Base-by-base conservation (phyloP, 2,797 vertebrate genomes). In the Manis javanica region DNA sequence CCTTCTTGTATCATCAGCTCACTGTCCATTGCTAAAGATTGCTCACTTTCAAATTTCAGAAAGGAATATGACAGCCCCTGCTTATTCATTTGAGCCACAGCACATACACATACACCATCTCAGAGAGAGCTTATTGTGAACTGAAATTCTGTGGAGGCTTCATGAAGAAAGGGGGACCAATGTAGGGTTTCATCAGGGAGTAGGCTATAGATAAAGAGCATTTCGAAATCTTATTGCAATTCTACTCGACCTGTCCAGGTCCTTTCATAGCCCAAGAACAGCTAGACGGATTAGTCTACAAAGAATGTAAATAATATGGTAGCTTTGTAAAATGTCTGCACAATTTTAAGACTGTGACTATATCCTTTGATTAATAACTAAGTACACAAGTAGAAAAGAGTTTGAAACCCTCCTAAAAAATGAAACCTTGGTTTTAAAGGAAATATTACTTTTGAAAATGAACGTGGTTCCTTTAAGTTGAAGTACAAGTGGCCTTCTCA, bases 391-490 rank as follows among this genome's bases (percentile, higher is more conserved):
- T 34, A 85, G 19, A 95, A 91, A 71, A 57, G 34, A 81, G 23
- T 68, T 81, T 72, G 59, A 97, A 95, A 91, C 26, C 23, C n/a
- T 91, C 74, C 49, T 79, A n/a, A 78, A 42, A 71, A 79, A 42
- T 34, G 2, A 93, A 61, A 87, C 5, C 51, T 95, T 61, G 7
- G 2, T 61, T 94, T 90, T 82, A 68, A 96, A 94, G 26, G 92
- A 85, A 83, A 83, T 37, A 71, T 75, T 51, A 49, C 23, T 89
- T 90, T 55, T 31, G 51, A 55, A 91, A 92, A 71, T 71, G 7
- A 96, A 63, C 68, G n/a, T 59, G 10, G 1, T 69, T 92, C 72
- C 34, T 96, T 93, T 57, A 77, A 42, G 78, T 34, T 55, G 24
- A 88, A 97, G 68, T 68, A 49, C 1, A 89, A 91, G 16, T 69